A percentile compares a stretch with the other conserved stretches of the same genome.
Evolutionary conservation across 2,113 vertebrate genomes (phyloP).

Genomic region (Vulpes ferrilata): DNA sequence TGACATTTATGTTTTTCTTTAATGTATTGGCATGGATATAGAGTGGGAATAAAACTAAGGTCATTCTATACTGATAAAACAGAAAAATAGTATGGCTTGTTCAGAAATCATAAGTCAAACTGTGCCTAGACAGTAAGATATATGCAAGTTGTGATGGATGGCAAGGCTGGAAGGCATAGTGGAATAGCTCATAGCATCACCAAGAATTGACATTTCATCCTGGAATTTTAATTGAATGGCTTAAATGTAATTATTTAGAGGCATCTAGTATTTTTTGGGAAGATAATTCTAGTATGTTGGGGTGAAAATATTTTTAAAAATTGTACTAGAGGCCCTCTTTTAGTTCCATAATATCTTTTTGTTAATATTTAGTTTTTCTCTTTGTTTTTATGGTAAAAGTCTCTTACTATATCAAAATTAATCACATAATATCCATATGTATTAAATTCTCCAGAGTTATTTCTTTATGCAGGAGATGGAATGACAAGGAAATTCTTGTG

Average conservation of each 20-base stretch:
- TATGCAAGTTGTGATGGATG: background rate
- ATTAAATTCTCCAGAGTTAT: conserved; percentile 36
- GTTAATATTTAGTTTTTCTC: background rate
- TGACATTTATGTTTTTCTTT: background rate
- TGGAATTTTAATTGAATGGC: background rate
- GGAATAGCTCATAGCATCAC: background rate
- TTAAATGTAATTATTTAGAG: conserved; percentile 25
- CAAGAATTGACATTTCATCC: background rate
- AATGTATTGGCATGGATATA: background rate
- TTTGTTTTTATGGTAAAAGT: conserved; percentile 21
- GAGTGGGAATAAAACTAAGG: background rate
- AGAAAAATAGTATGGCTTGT: background rate
- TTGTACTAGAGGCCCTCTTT: background rate
- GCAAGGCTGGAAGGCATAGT: background rate
- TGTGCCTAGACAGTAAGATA: background rate
- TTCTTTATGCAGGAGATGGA: background rate
- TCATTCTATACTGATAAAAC: background rate
- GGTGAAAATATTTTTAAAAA: background rate
- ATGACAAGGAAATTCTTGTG: conserved; percentile 44
- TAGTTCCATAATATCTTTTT: background rate
- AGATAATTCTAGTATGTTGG: background rate
- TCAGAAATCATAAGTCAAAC: background rate
- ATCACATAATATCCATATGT: background rate
- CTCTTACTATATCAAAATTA: background rate
- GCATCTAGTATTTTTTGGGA: background rate